phyloP scores from a whole-genome alignment of 2,797 vertebrate genomes.

The Cossypha heuglini region DNA sequence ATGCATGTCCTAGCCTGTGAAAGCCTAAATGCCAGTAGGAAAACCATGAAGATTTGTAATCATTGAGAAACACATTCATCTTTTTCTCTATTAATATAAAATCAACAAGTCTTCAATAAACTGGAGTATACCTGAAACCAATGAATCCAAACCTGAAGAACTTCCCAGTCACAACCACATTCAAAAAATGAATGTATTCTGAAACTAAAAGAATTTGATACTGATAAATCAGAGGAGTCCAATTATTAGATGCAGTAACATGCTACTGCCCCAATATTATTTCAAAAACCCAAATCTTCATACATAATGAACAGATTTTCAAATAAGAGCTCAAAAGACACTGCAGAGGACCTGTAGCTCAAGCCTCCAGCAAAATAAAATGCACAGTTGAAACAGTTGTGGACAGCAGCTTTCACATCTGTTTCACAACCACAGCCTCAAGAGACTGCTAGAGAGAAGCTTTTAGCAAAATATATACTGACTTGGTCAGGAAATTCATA shows the following conservation, averaged over 20 bases:
- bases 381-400: background rate
- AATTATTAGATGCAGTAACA: background rate
- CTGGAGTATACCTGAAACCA: background rate
- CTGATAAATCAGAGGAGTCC: background rate
- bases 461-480: background rate
- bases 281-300: background rate
- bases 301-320: background rate
- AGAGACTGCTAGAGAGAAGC: background rate
- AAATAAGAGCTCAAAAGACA: background rate
- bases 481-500: background rate
- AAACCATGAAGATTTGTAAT: background rate
- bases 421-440: background rate
- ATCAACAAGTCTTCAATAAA: background rate
- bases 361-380: background rate
- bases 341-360: background rate
- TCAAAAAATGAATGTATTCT: background rate
- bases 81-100: background rate
- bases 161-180: background rate
- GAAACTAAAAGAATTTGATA: background rate
- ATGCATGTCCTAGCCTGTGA: background rate
- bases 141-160: background rate
- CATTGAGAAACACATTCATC: background rate
- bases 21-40: background rate
- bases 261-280: background rate
- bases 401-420: background rate